Conservation (phyloP, 1,140 invertebrate genomes). For the Drosophila tani region DNA sequence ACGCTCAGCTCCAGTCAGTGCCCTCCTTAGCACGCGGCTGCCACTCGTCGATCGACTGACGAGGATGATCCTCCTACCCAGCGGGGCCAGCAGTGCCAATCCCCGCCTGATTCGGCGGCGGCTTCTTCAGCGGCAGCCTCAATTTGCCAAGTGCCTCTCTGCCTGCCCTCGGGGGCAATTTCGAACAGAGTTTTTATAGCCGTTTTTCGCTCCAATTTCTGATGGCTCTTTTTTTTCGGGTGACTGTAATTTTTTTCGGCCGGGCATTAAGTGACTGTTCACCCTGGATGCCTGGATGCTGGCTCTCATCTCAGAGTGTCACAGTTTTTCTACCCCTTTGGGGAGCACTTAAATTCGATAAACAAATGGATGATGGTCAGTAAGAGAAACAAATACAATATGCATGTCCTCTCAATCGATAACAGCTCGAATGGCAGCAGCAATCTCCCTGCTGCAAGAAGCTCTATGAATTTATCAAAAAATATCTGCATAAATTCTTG, state of each 20-base stretch:
- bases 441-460: not conserved
- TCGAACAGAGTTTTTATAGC: conserved; percentile 36
- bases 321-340: conserved; percentile 24
- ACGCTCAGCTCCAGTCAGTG: conserved; percentile 46
- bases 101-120: conserved; percentile 24
- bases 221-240: conserved; percentile 35
- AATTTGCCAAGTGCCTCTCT: conserved; percentile 58
- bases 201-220: conserved; percentile 37
- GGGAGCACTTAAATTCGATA: conserved; percentile 57
- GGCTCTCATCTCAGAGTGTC: conserved; percentile 13
- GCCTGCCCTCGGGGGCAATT: conserved; percentile 56
- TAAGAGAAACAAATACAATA: conserved; percentile 15
- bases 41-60: conserved; percentile 74
- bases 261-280: conserved; percentile 25
- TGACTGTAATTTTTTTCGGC: conserved; percentile 60
- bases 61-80: conserved; percentile 58
- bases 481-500: conserved; percentile 58
- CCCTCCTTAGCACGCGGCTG: conserved; percentile 69
- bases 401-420: conserved; percentile 36
- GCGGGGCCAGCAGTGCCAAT: conserved; percentile 7
- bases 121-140: conserved; percentile 73
- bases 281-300: conserved; percentile 8
- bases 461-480: conserved; percentile 49
- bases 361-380: conserved; percentile 33
- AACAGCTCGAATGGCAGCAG: conserved; percentile 12